Percentiles rank a stretch among this genome's conserved stretches.
These are phyloP conservation scores for Acanthopleura granulata DNA, from an alignment of 2,888 invertebrate species.

Conservation along the genomic window DNA sequence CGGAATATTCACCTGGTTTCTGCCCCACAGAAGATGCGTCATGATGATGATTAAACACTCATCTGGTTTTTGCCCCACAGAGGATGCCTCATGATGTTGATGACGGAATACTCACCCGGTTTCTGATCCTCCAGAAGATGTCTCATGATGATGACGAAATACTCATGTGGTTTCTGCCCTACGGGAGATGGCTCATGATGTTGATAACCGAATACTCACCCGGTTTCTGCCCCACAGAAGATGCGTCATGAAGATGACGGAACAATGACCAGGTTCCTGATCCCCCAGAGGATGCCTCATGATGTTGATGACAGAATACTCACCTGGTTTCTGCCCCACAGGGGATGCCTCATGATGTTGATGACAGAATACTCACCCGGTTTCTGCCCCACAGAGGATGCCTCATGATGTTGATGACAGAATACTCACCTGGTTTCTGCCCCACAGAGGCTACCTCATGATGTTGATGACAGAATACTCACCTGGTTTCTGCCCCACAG, in stretches of 20 bases:
- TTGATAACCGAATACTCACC: slow-evolving; percentile 35
- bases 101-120: slow-evolving; percentile 23
- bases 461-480: slow-evolving; percentile 33
- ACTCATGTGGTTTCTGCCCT: slow-evolving; percentile 51
- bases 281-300: too few species aligned
- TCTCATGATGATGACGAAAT: too few species aligned
- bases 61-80: too few species aligned
- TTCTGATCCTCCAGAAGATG: too few species aligned
- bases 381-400: slow-evolving; percentile 28
- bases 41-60: slow-evolving; percentile 60
- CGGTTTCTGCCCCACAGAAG: slow-evolving; percentile 66
- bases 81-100: too few species aligned
- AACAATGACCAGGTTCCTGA: slow-evolving; percentile 36
- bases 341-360: too few species aligned
- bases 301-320: too few species aligned
- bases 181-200: too few species aligned
- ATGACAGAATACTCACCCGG: slow-evolving; percentile 45
- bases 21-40: slow-evolving; percentile 29
- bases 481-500: too few species aligned
- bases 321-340: too few species aligned
- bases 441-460: slow-evolving; percentile 62
- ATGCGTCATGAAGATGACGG: slow-evolving; percentile 67
- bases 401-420: too few species aligned
- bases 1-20: too few species aligned
- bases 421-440: slow-evolving; percentile 55